phyloP scores from a whole-genome alignment of 2,888 invertebrate genomes.

The Athalia circularis region DNA sequence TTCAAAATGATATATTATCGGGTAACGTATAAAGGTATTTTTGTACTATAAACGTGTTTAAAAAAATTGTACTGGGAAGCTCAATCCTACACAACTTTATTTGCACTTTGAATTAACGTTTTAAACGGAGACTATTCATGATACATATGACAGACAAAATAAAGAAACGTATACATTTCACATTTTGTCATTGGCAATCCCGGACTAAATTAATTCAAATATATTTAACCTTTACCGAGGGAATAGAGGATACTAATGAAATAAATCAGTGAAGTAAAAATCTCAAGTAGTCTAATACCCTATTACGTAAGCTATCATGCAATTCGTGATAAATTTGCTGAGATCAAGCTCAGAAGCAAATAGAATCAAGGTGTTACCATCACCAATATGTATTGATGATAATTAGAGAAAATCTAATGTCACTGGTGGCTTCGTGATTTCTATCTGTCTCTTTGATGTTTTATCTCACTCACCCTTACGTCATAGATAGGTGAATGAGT shows the following conservation, averaged over 20 bases:
- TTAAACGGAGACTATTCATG: background rate
- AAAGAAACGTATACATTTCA: background rate
- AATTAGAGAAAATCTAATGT: background rate
- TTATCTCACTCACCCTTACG: background rate
- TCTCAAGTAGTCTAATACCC: slow-evolving; percentile 31
- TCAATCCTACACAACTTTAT: slow-evolving; percentile 4
- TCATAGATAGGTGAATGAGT: background rate
- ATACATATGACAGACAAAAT: slow-evolving; percentile 9
- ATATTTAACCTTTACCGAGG: slow-evolving; percentile 49
- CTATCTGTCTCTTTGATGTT: background rate
- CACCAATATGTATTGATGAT: background rate
- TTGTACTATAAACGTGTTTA: background rate
- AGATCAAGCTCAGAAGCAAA: background rate
- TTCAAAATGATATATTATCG: background rate
- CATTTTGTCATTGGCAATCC: slow-evolving; percentile 44
- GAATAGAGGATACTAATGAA: slow-evolving; percentile 46
- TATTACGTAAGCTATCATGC: slow-evolving; percentile 21
- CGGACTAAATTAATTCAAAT: slow-evolving; percentile 47
- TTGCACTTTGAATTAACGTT: background rate
- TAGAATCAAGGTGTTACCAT: background rate
- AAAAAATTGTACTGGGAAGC: background rate
- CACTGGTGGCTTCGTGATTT: background rate
- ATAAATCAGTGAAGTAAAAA: slow-evolving; percentile 46
- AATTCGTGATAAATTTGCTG: slow-evolving; percentile 21
- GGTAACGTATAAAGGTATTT: background rate